These are phyloP conservation scores for Edolisoma coerulescens DNA, from an alignment of 2,113 vertebrate genomes.

Conservation along the genomic window DNA sequence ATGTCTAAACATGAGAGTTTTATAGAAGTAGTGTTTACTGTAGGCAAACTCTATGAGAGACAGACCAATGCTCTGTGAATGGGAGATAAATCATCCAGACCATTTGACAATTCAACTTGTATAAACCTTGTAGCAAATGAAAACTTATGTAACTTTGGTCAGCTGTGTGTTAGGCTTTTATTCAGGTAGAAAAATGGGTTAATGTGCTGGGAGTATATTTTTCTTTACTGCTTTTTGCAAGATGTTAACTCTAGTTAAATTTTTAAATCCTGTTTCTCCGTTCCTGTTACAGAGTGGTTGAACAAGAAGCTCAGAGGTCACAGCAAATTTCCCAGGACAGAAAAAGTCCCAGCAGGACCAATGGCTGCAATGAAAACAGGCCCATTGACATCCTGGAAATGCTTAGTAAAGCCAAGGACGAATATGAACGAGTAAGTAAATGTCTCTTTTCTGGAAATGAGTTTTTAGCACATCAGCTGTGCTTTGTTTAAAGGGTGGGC, in stretches of 20 bases:
- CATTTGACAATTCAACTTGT: background rate
- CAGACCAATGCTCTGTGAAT: background rate
- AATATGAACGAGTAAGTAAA: conserved; percentile 88
- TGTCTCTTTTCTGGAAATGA: background rate
- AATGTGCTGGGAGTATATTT: background rate
- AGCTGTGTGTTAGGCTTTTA: background rate
- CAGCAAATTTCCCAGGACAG: conserved; percentile 79
- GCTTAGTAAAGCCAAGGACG: conserved; percentile 95
- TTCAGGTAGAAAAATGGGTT: background rate
- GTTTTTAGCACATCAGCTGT: background rate
- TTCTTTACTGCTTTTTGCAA: background rate
- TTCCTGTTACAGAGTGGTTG: conserved; percentile 81
- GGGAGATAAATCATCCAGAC: background rate
- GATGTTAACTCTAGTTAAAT: background rate
- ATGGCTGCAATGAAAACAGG: conserved; percentile 79
- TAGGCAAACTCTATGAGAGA: background rate
- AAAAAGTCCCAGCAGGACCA: conserved; percentile 76
- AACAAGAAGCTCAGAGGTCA: conserved; percentile 84
- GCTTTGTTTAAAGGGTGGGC: background rate
- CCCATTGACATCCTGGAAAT: conserved; percentile 93
- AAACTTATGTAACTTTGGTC: background rate
- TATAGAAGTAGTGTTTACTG: background rate
- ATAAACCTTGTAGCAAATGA: background rate
- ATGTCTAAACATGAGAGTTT: background rate
- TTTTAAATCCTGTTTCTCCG: background rate